Base-by-base conservation (phyloP, 2,888 invertebrate genomes). In the Craniophora ligustri region DNA sequence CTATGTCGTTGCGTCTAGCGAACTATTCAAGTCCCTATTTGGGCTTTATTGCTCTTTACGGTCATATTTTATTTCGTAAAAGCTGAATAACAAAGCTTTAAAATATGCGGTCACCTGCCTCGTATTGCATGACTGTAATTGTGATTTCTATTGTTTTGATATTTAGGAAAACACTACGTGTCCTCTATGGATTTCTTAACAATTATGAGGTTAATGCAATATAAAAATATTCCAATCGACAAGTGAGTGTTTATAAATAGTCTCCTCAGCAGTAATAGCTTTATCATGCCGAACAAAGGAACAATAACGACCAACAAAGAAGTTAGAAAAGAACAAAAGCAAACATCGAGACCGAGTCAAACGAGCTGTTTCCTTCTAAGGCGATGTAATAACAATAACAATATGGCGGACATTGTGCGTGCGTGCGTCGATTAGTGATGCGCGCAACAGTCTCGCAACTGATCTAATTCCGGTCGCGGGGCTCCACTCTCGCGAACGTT, bases 321-420 rank as follows among this genome's bases (percentile, higher is more conserved):
- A 86, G 86, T 87, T 85, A 87, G 86, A 86, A 88, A 88, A 84
- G 81, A 88, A 88, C 87, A 88, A 89, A 89, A 86, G 85, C 85
- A 88, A 88, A 87, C 84, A 88, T 79, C 74, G 75, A 67, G 72
- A 78, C 81, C 75, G 73, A 85, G 83, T 84, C 81, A 81, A 86
- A 85, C 82, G 80, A 82, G 78, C 84, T 76, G 82, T 86, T 91
- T 88, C 86, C 86, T 85, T 86, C 79, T 81, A 84, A 74, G 81
- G 81, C 82, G 78, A 82, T 80, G 83, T 84, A 82, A 84, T 85
- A 87, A 83, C 81, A 86, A 87, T 87, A 88, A 87, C 85, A 88
- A 85, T 81, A 89, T 86, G 86, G 85, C 82, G 78, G 81, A 77
- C 75, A 68, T 76, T 75, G 75, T 78, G 79, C 78, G 78, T 84